A percentile compares a stretch with the other conserved stretches of the same genome.
Conservation (phyloP, 2,113 vertebrate species). For the Etia nguti region DNA sequence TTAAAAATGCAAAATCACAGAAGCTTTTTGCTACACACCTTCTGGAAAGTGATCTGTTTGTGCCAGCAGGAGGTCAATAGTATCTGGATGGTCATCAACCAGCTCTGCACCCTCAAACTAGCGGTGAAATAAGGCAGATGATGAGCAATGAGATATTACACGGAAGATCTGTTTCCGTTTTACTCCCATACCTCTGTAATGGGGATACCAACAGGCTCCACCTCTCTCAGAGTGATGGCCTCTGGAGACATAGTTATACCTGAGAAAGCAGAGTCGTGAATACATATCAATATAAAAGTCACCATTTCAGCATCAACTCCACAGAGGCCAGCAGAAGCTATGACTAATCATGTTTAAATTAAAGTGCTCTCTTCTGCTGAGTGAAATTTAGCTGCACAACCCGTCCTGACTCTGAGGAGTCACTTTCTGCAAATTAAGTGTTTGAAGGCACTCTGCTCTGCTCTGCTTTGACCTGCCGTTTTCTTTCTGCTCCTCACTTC, state of each 20-base stretch:
- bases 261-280: background rate
- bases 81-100: constrained; percentile 35
- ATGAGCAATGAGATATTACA: background rate
- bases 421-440: background rate
- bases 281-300: background rate
- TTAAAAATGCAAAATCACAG: background rate
- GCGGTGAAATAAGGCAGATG: background rate
- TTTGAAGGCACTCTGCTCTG: background rate
- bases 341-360: constrained; percentile 23
- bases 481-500: background rate
- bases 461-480: background rate
- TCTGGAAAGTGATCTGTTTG: constrained; percentile 67
- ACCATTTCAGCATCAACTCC: background rate
- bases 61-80: constrained; percentile 72
- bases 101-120: constrained; percentile 78
- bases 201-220: constrained; percentile 52
- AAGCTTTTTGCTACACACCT: constrained; percentile 42
- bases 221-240: constrained; percentile 77
- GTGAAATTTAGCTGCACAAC: background rate
- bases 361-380: background rate
- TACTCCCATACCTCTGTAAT: constrained; percentile 61
- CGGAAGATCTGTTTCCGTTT: background rate
- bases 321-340: background rate
- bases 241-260: constrained; percentile 67
- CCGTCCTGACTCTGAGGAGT: background rate